phyloP scores from a whole-genome alignment of 2,797 vertebrate genomes.

The Poecilia picta region DNA sequence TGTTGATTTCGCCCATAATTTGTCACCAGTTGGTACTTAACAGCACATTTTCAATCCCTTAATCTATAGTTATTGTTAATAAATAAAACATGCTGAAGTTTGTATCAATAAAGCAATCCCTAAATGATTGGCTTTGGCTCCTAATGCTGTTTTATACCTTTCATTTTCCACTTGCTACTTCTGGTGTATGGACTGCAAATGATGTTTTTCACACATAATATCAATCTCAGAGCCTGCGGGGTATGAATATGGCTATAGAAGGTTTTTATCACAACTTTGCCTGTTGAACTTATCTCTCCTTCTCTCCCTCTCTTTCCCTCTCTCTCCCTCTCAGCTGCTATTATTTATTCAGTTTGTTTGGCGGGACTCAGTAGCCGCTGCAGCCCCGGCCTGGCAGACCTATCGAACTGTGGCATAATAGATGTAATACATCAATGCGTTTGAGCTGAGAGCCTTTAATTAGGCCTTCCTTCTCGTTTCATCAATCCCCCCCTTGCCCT shows the following conservation, averaged over 20 bases:
- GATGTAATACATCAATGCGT: conserved; percentile 99
- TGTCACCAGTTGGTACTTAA: conserved; percentile 16
- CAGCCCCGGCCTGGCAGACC: conserved; percentile 88
- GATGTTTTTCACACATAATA: conserved; percentile 58
- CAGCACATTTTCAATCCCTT: background rate
- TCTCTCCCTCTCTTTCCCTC: conserved; percentile 23
- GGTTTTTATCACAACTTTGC: conserved; percentile 65
- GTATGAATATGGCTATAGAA: conserved; percentile 70
- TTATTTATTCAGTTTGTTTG: conserved; percentile 97
- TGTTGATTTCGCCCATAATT: conserved; percentile 3
- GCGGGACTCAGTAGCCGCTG: conserved; percentile 88
- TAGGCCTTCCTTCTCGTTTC: conserved; percentile 97
- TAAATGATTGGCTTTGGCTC: conserved; percentile 29
- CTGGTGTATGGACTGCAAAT: conserved; percentile 49
- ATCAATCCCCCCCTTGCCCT: conserved; percentile 87
- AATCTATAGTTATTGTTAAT: conserved; percentile 8
- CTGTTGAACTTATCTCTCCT: conserved; percentile 42
- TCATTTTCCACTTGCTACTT: conserved; percentile 18
- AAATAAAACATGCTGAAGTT: conserved; percentile 9
- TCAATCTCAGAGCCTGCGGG: conserved; percentile 67
- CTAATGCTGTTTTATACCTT: conserved; percentile 13
- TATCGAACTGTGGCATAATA: conserved; percentile 96
- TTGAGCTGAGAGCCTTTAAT: conserved; percentile 99
- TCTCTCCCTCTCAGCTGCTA: conserved; percentile 66
- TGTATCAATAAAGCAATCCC: conserved; percentile 24